Evolutionary conservation across 2,888 invertebrate genomes (phyloP), one percentile per base, ranked within the genome.

Genomic region (Periphyllus acericola): DNA sequence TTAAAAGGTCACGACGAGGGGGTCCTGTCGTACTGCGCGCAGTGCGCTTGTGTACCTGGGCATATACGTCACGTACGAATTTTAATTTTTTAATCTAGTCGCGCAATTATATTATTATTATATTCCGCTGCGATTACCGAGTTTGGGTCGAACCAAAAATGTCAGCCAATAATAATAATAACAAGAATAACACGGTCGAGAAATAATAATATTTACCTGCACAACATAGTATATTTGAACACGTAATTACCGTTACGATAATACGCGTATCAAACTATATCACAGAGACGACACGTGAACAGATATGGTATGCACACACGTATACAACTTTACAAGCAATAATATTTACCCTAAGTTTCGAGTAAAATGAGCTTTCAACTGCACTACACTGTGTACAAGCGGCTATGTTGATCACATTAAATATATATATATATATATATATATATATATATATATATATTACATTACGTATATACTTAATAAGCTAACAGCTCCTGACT

Each of bases 1-100:
- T 87, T 87, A 87, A 87, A 87, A 87, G 87, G 87, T 87, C 87
- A 81, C 74, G 74, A 81, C 75, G 66, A 66, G 74, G 74, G 81
- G 46, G 76, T 9, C 32, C 46, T 46, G 76, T 29, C n/a, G 14
- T 25, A 60, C 21, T 60, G 21, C 2, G 6, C 25, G 68, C 17
- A 25, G 4, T 66, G 36, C 46, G 4, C 17, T 0, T 25, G 17
- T 84, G 25, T 66, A 74, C 83, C 72, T 82, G 32, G 32, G 46
- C n/a, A n/a, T 55, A 72, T 6, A n/a, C 29, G 29, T 25, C 25
- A 8, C 55, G 55, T 66, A 25, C 4, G 25, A 29, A 36, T 25
- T 46, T 36, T n/a, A 21, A 25, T 87, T 81, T 40, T 72, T 75
- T 81, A 72, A 87, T 81, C 81, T 74, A 81, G 60, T 81, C 86